Evolutionary conservation across 2,888 invertebrate species (phyloP).

Genomic region (Omphaloscelis lunosa): DNA sequence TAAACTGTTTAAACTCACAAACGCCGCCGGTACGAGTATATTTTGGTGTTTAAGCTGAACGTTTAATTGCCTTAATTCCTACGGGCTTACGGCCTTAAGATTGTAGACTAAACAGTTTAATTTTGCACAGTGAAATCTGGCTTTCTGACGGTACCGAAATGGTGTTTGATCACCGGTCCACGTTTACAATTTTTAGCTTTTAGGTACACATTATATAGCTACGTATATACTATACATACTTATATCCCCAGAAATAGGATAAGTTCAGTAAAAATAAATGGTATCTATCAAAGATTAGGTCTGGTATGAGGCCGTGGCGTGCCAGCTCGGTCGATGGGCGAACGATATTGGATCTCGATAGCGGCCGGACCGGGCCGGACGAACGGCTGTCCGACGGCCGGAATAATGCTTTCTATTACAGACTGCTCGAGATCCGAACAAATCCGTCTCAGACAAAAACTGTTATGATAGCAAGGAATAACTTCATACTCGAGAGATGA

Average conservation of each 20-base stretch:
- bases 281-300: conserved; percentile 47
- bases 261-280: conserved; percentile 53
- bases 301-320: conserved; percentile 23
- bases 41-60: conserved; percentile 49
- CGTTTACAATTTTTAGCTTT: background rate
- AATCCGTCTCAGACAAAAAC: conserved; percentile 43
- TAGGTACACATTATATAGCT: background rate
- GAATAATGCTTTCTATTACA: conserved; percentile 49
- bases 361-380: conserved; percentile 20
- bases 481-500: conserved; percentile 16
- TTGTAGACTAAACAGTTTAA: conserved; percentile 19
- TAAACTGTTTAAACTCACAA: conserved; percentile 47
- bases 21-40: conserved; percentile 22
- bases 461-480: conserved; percentile 27
- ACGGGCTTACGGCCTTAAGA: conserved; percentile 26
- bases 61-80: conserved; percentile 47
- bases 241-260: conserved; percentile 15
- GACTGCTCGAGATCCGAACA: conserved; percentile 22
- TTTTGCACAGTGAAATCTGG: background rate
- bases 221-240: background rate
- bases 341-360: conserved; percentile 59
- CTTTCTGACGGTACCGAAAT: background rate
- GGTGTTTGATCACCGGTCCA: background rate
- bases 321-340: conserved; percentile 24
- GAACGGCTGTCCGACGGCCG: conserved; percentile 8